Evolutionary conservation across 2,113 vertebrate species (phyloP).

Genomic region (Ranitomeya imitator): DNA sequence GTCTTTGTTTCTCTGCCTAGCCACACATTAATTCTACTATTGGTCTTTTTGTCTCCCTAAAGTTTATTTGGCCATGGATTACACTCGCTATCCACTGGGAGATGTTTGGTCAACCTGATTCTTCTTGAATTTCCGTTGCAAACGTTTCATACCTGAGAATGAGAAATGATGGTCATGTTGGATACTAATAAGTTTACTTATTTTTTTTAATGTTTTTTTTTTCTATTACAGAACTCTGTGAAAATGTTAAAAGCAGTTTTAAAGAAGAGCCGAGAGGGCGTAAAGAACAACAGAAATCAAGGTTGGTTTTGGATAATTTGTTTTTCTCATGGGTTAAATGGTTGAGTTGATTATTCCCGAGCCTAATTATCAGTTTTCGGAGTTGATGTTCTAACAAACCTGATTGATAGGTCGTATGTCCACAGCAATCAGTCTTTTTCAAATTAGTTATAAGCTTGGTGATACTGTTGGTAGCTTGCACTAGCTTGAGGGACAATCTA

Average conservation of each 20-base stretch:
- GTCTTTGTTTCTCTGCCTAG: background rate
- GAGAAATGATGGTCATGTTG: background rate
- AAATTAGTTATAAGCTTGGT: too few species aligned
- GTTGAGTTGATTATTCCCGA: background rate
- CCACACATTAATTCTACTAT: background rate
- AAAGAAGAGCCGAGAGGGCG: slow-evolving; percentile 94
- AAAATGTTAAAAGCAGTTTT: slow-evolving; percentile 95
- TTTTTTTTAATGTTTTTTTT: background rate
- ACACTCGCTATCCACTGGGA: background rate
- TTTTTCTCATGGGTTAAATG: background rate
- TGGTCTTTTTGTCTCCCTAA: background rate
- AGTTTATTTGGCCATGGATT: background rate
- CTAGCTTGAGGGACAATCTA: too few species aligned
- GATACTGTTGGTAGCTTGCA: too few species aligned
- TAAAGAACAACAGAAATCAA: slow-evolving; percentile 87
- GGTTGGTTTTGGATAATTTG: slow-evolving; percentile 75
- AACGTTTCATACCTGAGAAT: background rate
- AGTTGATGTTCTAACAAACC: too few species aligned
- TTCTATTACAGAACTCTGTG: slow-evolving; percentile 62
- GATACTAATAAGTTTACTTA: background rate
- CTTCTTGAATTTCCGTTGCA: background rate
- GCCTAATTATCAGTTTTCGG: too few species aligned
- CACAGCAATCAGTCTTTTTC: too few species aligned
- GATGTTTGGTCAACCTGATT: background rate
- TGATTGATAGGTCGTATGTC: too few species aligned